These are phyloP conservation scores for Acomys russatus DNA, from an alignment of 2,797 vertebrate genomes.

Conservation along the genomic window DNA sequence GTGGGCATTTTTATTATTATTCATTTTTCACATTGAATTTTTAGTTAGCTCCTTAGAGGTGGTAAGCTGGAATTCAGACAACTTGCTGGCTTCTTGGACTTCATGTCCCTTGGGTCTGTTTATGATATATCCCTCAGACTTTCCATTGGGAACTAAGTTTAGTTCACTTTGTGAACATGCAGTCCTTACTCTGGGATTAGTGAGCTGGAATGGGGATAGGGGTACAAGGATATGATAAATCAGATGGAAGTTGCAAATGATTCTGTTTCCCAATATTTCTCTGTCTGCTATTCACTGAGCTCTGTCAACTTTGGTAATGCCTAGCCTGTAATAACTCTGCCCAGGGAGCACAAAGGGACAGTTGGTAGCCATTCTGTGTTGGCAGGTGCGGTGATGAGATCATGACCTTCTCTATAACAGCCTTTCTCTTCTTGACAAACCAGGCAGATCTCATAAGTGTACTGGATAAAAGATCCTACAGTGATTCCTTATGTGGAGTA, in stretches of 20 bases:
- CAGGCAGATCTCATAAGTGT: neutral
- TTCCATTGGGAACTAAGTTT: neutral
- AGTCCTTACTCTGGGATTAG: neutral
- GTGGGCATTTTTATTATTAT: neutral
- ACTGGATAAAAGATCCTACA: neutral
- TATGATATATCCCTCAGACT: neutral
- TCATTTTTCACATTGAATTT: conserved; percentile 54
- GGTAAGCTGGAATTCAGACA: conserved; percentile 15
- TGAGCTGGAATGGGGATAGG: neutral
- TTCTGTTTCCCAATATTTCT: neutral
- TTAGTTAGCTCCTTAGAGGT: conserved; percentile 12
- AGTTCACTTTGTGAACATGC: neutral
- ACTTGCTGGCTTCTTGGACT: conserved; percentile 5
- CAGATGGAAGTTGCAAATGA: neutral
- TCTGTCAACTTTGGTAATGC: neutral
- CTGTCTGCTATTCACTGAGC: neutral
- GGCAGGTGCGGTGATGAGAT: neutral
- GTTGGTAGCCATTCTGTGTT: neutral
- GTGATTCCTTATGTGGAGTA: neutral
- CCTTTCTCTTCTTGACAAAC: neutral
- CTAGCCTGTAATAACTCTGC: neutral
- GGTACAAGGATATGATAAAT: neutral
- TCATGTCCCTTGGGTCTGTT: conserved; percentile 14
- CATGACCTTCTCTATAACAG: neutral
- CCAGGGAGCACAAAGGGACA: neutral